A percentile compares a stretch with the other conserved stretches of the same genome.
These are phyloP conservation scores for Galaxea fascicularis DNA, from an alignment of 92 coral and sea anemone species.

Conservation along the genomic window DNA sequence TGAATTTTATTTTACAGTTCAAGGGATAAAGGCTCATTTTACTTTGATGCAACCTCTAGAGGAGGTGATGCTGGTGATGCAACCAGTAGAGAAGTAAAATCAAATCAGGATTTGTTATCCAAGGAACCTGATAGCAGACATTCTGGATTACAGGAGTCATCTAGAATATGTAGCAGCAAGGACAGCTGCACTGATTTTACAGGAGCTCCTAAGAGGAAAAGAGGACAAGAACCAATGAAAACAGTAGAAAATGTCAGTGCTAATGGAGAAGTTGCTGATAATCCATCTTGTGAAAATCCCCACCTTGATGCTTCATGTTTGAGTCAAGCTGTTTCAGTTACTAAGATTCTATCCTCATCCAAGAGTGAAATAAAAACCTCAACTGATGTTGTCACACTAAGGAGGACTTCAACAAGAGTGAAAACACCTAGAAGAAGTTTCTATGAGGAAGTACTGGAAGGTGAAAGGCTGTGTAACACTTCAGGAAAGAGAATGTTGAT, in stretches of 20 bases:
- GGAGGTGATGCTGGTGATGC: too few species aligned
- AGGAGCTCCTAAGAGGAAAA: slow-evolving; percentile 33
- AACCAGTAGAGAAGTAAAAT: neutral
- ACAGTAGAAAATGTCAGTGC: neutral
- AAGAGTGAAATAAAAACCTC: neutral
- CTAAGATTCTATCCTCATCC: neutral
- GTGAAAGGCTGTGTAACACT: neutral
- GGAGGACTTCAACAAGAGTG: slow-evolving; percentile 26
- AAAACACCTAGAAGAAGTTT: neutral
- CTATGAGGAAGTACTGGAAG: neutral
- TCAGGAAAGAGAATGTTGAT: neutral
- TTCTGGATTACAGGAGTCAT: neutral
- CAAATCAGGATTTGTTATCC: neutral
- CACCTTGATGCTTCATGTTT: too few species aligned
- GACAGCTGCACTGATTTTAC: neutral
- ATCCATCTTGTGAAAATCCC: neutral
- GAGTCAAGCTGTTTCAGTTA: too few species aligned
- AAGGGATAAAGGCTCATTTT: neutral
- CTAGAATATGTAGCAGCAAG: neutral
- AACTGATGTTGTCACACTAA: neutral
- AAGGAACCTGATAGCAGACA: neutral
- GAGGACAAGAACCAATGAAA: slow-evolving; percentile 51
- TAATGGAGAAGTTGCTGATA: neutral
- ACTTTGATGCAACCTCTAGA: neutral
- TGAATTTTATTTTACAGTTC: neutral